phyloP scores from a whole-genome alignment of 2,797 vertebrate species.

The Cossypha polioptera region DNA sequence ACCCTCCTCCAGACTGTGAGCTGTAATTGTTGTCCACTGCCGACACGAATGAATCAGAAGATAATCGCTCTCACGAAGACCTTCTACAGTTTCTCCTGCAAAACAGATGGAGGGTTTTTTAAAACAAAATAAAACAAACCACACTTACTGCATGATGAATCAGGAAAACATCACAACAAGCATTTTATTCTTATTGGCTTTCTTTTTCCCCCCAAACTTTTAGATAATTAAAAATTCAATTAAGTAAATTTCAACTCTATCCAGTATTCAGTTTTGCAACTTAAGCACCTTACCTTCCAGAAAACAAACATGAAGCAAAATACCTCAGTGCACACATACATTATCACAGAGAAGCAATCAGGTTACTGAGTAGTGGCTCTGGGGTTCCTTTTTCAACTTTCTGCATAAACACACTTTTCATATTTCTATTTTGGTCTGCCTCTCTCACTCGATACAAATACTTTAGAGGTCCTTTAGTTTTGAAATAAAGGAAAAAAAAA shows the following conservation, averaged over 20 bases:
- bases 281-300: not conserved
- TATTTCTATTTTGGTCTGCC: not conserved
- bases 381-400: not conserved
- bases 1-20: constrained; percentile 97
- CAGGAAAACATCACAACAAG: not conserved
- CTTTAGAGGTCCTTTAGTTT: not conserved
- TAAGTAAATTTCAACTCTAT: not conserved
- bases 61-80: constrained; percentile 93
- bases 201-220: not conserved
- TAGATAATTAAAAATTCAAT: not conserved
- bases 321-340: not conserved
- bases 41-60: constrained; percentile 98
- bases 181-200: not conserved
- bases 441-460: not conserved
- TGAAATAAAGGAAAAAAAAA: not conserved
- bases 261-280: not conserved
- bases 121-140: not conserved
- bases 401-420: not conserved
- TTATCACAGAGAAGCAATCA: not conserved
- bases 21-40: constrained; percentile 98
- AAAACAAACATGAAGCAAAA: not conserved
- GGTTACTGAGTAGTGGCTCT: not conserved
- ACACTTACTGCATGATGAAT: not conserved
- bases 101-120: not conserved
- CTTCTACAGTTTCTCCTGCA: constrained; percentile 91